A percentile compares a stretch with the other conserved stretches of the same genome.
Evolutionary conservation across 1,140 invertebrate genomes (phyloP).

Genomic region (Drosophila sucinea): DNA sequence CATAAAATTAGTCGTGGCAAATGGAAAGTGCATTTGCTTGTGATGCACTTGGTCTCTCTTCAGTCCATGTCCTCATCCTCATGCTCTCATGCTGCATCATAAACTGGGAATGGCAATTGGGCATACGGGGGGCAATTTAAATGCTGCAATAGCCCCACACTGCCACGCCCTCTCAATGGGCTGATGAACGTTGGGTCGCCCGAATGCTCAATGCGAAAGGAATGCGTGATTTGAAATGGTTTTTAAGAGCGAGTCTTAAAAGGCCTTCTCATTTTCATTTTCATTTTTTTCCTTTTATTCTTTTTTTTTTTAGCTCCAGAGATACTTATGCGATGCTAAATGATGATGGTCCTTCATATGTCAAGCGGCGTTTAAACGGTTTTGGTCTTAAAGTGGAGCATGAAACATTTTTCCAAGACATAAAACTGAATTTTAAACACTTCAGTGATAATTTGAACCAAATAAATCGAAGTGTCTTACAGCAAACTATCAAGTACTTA

Average conservation of each 20-base stretch:
- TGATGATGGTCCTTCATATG: conserved; percentile 5
- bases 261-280: conserved; percentile 16
- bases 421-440: background rate
- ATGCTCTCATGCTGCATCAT: background rate
- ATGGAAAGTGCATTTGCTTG: conserved; percentile 71
- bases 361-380: background rate
- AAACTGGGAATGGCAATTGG: conserved; percentile 6
- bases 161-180: conserved; percentile 68
- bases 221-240: conserved; percentile 65
- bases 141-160: conserved; percentile 64
- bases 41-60: conserved; percentile 53
- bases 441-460: background rate
- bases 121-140: conserved; percentile 68
- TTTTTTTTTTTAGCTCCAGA: background rate
- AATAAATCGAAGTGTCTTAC: background rate
- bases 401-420: background rate
- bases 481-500: too few species aligned
- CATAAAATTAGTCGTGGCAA: conserved; percentile 77
- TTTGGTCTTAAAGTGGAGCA: background rate
- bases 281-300: background rate
- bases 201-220: conserved; percentile 15
- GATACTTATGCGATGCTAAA: conserved; percentile 7
- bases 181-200: conserved; percentile 30
- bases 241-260: conserved; percentile 58
- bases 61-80: conserved; percentile 27